Percentiles rank a stretch among this genome's conserved stretches.
Evolutionary conservation across 2,797 vertebrate genomes (phyloP).

Genomic region (Brachyalestes nurse): DNA sequence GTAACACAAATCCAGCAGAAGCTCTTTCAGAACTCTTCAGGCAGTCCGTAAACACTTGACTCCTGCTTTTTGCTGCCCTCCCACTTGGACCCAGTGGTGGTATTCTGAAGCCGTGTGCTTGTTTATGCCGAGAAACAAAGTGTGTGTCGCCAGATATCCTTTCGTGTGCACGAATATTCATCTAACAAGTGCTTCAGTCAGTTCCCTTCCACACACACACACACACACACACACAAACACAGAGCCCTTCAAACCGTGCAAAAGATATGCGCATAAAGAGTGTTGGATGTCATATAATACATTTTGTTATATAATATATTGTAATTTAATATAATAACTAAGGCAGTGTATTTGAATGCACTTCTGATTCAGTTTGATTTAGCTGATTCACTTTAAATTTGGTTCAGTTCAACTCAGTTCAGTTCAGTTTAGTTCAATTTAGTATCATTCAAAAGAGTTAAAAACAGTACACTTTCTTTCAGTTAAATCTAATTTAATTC

Average conservation of each 20-base stretch:
- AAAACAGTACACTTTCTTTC: too few relatives aligned
- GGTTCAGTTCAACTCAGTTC: background rate
- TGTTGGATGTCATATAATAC: background rate
- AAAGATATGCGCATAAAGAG: background rate
- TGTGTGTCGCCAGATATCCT: background rate
- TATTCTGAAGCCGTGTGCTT: background rate
- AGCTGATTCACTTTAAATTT: background rate
- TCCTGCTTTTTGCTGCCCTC: background rate
- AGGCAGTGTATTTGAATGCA: background rate
- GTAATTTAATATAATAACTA: background rate
- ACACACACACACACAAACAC: background rate
- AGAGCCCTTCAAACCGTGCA: background rate
- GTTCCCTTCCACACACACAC: background rate
- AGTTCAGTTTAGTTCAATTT: background rate
- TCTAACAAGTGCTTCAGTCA: constrained; percentile 17
- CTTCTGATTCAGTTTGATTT: background rate
- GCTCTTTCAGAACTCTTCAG: background rate
- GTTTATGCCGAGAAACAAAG: background rate
- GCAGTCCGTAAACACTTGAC: background rate
- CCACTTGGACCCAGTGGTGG: background rate
- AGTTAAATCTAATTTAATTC: too few relatives aligned
- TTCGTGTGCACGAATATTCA: too few relatives aligned
- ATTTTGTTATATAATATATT: background rate
- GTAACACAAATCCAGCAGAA: background rate
- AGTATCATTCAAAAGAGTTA: too few relatives aligned